Evolutionary conservation across 1,140 invertebrate species (phyloP).

Genomic region (Mesaphorura yosii): DNA sequence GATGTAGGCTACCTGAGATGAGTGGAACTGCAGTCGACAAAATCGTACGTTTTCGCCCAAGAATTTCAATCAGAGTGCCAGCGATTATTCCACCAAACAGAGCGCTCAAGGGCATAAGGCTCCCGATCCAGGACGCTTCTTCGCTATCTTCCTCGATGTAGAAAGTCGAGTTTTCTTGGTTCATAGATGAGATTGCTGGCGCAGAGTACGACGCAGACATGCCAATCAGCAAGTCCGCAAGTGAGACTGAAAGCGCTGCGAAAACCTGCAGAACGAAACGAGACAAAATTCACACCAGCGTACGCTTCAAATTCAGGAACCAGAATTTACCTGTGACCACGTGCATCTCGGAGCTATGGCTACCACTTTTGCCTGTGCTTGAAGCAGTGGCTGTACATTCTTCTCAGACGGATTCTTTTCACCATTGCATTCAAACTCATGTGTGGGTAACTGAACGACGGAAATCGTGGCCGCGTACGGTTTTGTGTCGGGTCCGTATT

Average conservation of each 20-base stretch:
- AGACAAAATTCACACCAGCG: too few relatives aligned
- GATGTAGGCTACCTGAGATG: constrained; percentile 48
- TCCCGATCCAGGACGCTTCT: constrained; percentile 69
- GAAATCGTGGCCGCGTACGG: too few relatives aligned
- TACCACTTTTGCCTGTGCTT: too few relatives aligned
- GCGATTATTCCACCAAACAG: constrained; percentile 69
- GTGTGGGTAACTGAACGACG: too few relatives aligned
- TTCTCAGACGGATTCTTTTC: too few relatives aligned
- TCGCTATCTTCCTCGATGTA: constrained; percentile 19
- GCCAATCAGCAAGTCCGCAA: constrained; percentile 75
- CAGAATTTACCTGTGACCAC: too few relatives aligned
- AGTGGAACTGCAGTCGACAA: constrained; percentile 66
- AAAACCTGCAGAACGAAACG: too few relatives aligned
- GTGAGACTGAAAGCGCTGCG: constrained; percentile 65
- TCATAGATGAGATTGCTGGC: constrained; percentile 38
- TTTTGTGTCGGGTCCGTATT: too few relatives aligned
- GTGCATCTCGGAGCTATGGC: too few relatives aligned
- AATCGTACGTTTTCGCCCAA: constrained; percentile 71
- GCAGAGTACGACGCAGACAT: constrained; percentile 72
- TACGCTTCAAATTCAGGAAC: too few relatives aligned
- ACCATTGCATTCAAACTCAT: too few relatives aligned
- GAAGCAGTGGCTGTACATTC: too few relatives aligned
- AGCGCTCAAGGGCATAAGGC: constrained; percentile 74
- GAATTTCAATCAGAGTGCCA: constrained; percentile 68
- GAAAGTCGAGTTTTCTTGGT: constrained; percentile 23